Evolutionary conservation across 2,888 invertebrate genomes (phyloP), one percentile per base, ranked within the genome.

Genomic region (Xestia ashworthii): DNA sequence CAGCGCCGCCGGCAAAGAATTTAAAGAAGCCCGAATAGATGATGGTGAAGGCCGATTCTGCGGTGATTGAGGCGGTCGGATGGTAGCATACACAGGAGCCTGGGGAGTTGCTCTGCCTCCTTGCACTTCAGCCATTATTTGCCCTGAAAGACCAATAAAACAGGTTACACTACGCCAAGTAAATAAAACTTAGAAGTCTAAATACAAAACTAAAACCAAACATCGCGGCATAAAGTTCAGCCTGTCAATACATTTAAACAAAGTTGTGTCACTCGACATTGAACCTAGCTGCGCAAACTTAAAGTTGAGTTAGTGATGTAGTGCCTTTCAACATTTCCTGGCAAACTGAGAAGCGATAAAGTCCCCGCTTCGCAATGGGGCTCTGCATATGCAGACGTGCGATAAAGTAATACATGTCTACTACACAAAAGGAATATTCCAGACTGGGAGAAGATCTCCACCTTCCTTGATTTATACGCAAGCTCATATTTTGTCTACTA

Each of bases 11-110:
- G 95, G 94, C 80, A 94, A 89, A 38, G 95, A 94, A 85, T 92
- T 94, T 32, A 95, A 86, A 6, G 95, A 93, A 78, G 92, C 92
- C 78, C 93, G 92, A 58, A 93, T 89, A 44, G 93, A 90, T 22
- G 94, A 91, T 5, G 93, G 88, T 25, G 91, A 84, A 2, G 92
- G 91, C 72, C 93, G 91, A 79, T 91, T 92, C 58, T 93, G 93
- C 3, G 94, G 93, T 53, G 93, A 92, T 22, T 91, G 92, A 4
- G 95, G 91, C 11, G 95, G 95, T 72, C 95, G 91, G 80, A 96
- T 95, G 0, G 96, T 96, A 0, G 96, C 96, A 78, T 96, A 96
- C 0, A 96, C 96, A 0, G 96, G 96, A 41, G 96, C 93, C 85
- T 97, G 97, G 0, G 94, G 95, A 22, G 93, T 95, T 16, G 94